Conservation (phyloP, 2,888 invertebrate species). For the Eumacrocentrus americanus region DNA sequence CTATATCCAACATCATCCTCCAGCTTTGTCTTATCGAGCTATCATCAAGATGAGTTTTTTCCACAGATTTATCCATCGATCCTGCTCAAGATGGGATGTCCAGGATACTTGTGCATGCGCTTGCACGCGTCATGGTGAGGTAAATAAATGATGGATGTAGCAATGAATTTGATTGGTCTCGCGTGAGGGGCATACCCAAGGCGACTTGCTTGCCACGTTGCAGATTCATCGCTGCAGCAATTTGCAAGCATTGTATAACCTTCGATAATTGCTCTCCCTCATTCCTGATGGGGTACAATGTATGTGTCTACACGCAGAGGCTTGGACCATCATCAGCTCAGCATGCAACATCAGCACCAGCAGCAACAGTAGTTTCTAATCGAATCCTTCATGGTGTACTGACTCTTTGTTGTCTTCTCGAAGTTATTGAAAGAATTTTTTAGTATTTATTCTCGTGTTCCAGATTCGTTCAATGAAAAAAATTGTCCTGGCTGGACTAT, state of each 20-base stretch:
- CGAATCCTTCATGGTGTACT: too few relatives aligned
- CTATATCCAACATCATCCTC: neutral
- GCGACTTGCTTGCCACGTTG: slow-evolving; percentile 12
- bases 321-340: neutral
- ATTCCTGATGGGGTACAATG: slow-evolving; percentile 1
- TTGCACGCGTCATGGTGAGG: slow-evolving; percentile 18
- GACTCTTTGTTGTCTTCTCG: too few relatives aligned
- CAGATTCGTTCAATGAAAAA: too few relatives aligned
- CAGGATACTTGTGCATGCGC: slow-evolving; percentile 14
- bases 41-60: slow-evolving; percentile 4
- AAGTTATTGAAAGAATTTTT: too few relatives aligned
- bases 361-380: too few relatives aligned
- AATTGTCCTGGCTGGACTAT: neutral
- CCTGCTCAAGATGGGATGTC: slow-evolving; percentile 7
- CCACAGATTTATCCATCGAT: slow-evolving; percentile 5
- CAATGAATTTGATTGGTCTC: slow-evolving; percentile 39
- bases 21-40: slow-evolving; percentile 6
- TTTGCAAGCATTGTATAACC: slow-evolving; percentile 38
- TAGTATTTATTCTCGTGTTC: too few relatives aligned
- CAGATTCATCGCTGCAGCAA: slow-evolving; percentile 26
- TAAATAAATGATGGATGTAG: slow-evolving; percentile 27
- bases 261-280: slow-evolving; percentile 18
- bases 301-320: slow-evolving; percentile 3
- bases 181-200: slow-evolving; percentile 35
- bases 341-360: too few relatives aligned